Conservation (phyloP, 2,888 invertebrate species). For the Mesoligia furuncula region DNA sequence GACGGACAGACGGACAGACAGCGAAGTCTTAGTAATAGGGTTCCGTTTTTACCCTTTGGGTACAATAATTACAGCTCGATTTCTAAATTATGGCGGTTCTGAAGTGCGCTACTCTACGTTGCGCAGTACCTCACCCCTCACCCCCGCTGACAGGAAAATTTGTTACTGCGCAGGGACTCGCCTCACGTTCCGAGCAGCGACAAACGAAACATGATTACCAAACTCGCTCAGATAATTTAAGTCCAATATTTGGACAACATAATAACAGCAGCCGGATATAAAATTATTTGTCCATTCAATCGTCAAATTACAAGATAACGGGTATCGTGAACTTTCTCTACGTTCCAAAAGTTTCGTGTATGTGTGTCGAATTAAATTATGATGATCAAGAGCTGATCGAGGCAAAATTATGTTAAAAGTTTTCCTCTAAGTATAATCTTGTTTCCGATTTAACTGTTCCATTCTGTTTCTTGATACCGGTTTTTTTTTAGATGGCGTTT, state of each 20-base stretch:
- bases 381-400: conserved; percentile 13
- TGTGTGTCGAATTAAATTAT: conserved; percentile 43
- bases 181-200: background rate
- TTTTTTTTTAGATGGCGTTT: background rate
- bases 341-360: conserved; percentile 7
- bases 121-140: background rate
- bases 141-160: background rate
- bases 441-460: conserved; percentile 25
- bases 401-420: background rate
- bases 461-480: background rate
- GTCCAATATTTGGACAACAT: conserved; percentile 34
- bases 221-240: conserved; percentile 33
- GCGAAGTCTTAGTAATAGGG: no score
- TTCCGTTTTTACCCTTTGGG: no score
- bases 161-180: background rate
- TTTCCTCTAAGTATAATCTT: conserved; percentile 22
- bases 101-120: background rate
- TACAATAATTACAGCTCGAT: background rate
- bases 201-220: conserved; percentile 15
- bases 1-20: no score
- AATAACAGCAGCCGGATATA: conserved; percentile 25
- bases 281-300: conserved; percentile 43
- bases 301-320: conserved; percentile 39
- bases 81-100: background rate
- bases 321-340: conserved; percentile 52